phyloP scores from a whole-genome alignment of 2,113 vertebrate species.

The Peromyscus californicus region DNA sequence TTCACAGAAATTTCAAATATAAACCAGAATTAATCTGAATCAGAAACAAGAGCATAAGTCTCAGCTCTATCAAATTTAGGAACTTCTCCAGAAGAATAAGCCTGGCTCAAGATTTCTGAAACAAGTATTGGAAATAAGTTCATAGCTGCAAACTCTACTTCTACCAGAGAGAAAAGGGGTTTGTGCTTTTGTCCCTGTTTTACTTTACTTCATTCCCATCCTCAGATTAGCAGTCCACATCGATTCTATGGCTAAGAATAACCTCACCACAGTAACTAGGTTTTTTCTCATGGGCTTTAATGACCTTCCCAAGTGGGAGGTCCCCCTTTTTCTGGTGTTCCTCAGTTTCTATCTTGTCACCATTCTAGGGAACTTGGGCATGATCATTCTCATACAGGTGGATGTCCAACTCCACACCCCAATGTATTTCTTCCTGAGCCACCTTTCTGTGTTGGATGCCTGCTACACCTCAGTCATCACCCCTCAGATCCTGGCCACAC shows the following conservation, averaged over 20 bases:
- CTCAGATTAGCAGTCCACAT: not conserved
- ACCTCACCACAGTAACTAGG: slow-evolving; percentile 50
- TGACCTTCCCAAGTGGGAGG: not conserved
- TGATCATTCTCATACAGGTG: slow-evolving; percentile 67
- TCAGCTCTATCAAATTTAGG: not conserved
- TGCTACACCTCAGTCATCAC: slow-evolving; percentile 70
- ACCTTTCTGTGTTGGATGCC: slow-evolving; percentile 65
- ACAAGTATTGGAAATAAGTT: not conserved
- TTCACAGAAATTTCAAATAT: slow-evolving; percentile 33
- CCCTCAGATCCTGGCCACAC: slow-evolving; percentile 70
- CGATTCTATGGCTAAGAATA: slow-evolving; percentile 59
- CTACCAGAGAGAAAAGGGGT: not conserved
- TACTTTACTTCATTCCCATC: not conserved
- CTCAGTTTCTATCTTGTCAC: slow-evolving; percentile 69
- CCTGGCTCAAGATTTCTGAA: slow-evolving; percentile 7
- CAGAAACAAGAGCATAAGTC: not conserved
- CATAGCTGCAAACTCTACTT: not conserved
- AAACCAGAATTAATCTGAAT: slow-evolving; percentile 18
- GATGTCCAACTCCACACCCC: slow-evolving; percentile 55
- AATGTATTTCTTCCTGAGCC: slow-evolving; percentile 74
- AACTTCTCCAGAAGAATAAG: not conserved
- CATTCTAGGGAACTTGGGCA: slow-evolving; percentile 72
- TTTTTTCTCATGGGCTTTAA: slow-evolving; percentile 77
- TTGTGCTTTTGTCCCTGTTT: not conserved
- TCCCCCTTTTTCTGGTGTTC: slow-evolving; percentile 69